These are phyloP conservation scores for Norana najaformis DNA, from an alignment of 2,888 invertebrate genomes.

Conservation along the genomic window DNA sequence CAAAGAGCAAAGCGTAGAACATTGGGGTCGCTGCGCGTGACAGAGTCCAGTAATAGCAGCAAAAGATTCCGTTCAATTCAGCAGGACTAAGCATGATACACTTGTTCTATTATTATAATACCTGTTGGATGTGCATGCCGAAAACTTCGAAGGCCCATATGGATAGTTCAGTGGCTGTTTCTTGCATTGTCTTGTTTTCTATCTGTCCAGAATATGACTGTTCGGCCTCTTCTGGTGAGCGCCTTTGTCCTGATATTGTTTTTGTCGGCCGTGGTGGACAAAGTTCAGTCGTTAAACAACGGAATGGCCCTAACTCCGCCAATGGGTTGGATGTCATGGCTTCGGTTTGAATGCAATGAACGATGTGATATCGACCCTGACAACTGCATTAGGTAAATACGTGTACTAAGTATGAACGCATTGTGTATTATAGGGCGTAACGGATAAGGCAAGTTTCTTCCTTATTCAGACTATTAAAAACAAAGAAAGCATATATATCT, in stretches of 20 bases:
- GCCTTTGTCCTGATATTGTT: neutral
- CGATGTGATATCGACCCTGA: constrained; percentile 54
- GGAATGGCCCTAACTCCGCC: constrained; percentile 59
- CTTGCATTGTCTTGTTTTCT: neutral
- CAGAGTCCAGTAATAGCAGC: neutral
- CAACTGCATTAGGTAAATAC: constrained; percentile 55
- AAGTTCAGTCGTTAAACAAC: constrained; percentile 49
- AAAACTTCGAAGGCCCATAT: neutral
- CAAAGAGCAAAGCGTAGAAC: neutral
- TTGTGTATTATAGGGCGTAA: neutral
- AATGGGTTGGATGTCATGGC: constrained; percentile 61
- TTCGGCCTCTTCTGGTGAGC: neutral
- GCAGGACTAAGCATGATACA: neutral
- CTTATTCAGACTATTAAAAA: too few species aligned
- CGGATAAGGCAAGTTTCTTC: neutral
- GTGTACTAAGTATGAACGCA: neutral
- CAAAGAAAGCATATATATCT: too few species aligned
- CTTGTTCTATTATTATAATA: neutral
- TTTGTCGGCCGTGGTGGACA: neutral
- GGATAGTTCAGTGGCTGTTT: neutral
- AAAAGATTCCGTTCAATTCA: neutral
- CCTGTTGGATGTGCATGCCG: neutral
- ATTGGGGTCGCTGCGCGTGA: neutral
- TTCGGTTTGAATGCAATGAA: constrained; percentile 55
- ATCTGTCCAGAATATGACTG: neutral